Conservation (phyloP, 2,888 invertebrate genomes). For the Melanargia galathea region DNA sequence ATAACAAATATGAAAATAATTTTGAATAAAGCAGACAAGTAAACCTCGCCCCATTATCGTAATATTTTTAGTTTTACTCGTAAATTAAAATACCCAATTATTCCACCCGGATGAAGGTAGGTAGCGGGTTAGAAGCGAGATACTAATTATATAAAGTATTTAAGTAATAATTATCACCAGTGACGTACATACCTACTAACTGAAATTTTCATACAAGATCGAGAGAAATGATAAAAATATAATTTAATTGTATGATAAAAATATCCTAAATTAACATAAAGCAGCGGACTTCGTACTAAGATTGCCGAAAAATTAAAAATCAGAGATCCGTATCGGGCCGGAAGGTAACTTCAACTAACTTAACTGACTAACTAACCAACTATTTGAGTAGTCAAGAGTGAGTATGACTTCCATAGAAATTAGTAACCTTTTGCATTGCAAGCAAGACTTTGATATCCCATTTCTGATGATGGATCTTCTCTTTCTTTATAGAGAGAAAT, state of each 20-base stretch:
- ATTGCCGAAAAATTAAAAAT: conserved; percentile 37
- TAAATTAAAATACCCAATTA: background rate
- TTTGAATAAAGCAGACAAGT: background rate
- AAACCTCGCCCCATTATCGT: background rate
- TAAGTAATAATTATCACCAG: background rate
- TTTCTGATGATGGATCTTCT: too few relatives aligned
- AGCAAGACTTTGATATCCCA: too few relatives aligned
- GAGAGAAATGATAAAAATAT: conserved; percentile 7
- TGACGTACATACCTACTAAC: background rate
- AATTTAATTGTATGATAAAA: conserved; percentile 21
- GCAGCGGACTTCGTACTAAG: conserved; percentile 31
- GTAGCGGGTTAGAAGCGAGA: background rate
- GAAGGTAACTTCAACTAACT: conserved; percentile 32
- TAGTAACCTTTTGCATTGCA: too few relatives aligned
- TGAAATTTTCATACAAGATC: conserved; percentile 8
- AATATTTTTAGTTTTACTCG: too few relatives aligned
- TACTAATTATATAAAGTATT: background rate
- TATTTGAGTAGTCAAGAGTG: background rate
- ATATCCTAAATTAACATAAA: conserved; percentile 28
- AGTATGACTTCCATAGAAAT: background rate
- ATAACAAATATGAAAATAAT: too few relatives aligned
- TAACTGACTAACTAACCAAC: background rate
- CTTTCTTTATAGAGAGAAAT: too few relatives aligned
- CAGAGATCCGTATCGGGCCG: conserved; percentile 40
- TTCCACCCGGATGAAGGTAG: background rate